Base-by-base conservation (phyloP, 35 echinoderm and acorn worm genomes). In the Hemicentrotus pulcherrimus region DNA sequence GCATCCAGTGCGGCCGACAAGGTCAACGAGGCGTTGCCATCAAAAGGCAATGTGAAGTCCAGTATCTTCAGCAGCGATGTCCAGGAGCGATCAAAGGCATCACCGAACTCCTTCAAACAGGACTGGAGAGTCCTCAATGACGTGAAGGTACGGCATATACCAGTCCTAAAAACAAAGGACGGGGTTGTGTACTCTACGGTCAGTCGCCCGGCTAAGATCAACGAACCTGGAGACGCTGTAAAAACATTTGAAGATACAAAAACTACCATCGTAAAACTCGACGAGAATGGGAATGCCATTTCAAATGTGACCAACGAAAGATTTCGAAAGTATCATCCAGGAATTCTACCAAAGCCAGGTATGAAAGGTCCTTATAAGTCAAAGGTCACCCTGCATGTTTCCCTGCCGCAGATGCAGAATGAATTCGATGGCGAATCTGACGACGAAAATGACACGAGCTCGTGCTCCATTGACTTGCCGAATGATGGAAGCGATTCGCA, bases 61-160 rank as follows among this genome's bases (percentile, higher is more conserved):
- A 61, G 50, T 46, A 95, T 91, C 32, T 95, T 95, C 85, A 87
- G 86, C n/a, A 61, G 47, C 32, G 86, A 91, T 31, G 33, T 35
- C 15, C 86, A 60, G 52, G 32, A 91, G n/a, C 22, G 46, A 5
- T 33, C 86, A 47, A 32, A 95, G 50, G 31, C 95, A 92, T 35
- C 95, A 30, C 52, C 86, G 50, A 91, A 48, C 35, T 31, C 86
- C 30, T 33, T 91, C 46, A 10, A 88, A 32, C 91, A 85, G n/a
- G 60, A 91, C 88, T 95, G 95, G 95, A 91, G 91, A 55, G 61
- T 95, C 32, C 86, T 95, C 13, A 55, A 58, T 32, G 95, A 95
- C 32, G 95, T 87, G 13, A 85, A 90, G 4, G 95, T 95, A 18
- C 31, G 91, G 95, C 48, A 91, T 28, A 60, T 95, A 22, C 86